Evolutionary conservation across 2,888 invertebrate genomes (phyloP).

Genomic region (Drosophila helvetica): DNA sequence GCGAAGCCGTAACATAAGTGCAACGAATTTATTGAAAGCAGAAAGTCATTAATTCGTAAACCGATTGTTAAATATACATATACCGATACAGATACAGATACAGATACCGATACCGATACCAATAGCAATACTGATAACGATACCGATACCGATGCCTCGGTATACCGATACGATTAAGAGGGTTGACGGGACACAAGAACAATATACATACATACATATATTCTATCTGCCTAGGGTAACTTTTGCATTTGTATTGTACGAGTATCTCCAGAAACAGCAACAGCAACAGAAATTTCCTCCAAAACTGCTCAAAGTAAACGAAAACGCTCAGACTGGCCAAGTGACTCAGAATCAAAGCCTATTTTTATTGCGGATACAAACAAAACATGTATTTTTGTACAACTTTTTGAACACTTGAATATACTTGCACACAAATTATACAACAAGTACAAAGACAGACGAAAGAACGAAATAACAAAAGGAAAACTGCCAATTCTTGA

Average conservation of each 20-base stretch:
- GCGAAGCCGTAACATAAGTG: conserved; percentile 33
- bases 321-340: conserved; percentile 72
- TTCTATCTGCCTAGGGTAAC: conserved; percentile 34
- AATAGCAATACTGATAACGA: conserved; percentile 13
- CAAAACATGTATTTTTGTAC: conserved; percentile 69
- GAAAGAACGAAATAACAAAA: conserved; percentile 15
- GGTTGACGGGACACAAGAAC: conserved; percentile 80
- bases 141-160: conserved; percentile 10
- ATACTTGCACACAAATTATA: conserved; percentile 31
- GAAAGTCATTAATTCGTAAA: conserved; percentile 59
- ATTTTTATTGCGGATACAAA: conserved; percentile 30
- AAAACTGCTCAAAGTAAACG: conserved; percentile 61
- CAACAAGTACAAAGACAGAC: conserved; percentile 29
- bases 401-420: conserved; percentile 33
- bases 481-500: conserved; percentile 59
- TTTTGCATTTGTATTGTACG: conserved; percentile 45
- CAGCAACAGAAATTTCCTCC: conserved; percentile 20
- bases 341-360: conserved; percentile 45
- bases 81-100: conserved; percentile 11
- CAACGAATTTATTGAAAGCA: conserved; percentile 66
- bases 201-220: conserved; percentile 38
- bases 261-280: conserved; percentile 33
- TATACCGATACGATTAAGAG: conserved; percentile 43
- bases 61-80: conserved; percentile 28
- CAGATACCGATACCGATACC: background rate